Conservation (phyloP, 2,888 invertebrate genomes). For the Caenorhabditis becei region DNA sequence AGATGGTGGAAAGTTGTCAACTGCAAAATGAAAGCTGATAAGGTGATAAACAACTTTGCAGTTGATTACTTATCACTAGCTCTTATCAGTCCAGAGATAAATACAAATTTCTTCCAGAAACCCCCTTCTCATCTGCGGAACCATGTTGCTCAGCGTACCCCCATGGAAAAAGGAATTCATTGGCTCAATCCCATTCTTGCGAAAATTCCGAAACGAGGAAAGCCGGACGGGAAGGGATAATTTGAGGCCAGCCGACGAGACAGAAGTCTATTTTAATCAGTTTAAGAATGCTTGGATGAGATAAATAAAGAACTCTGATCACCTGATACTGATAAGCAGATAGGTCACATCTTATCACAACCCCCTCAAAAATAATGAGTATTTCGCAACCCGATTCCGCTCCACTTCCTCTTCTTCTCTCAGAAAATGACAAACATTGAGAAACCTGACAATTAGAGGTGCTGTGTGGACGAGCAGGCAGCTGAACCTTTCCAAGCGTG, state of each 20-base stretch:
- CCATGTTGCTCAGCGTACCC: conserved; percentile 11
- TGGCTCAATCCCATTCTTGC: conserved; percentile 12
- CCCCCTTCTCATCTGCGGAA: conserved; percentile 10
- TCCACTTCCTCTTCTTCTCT: not conserved
- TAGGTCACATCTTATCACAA: not conserved
- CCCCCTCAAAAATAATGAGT: not conserved
- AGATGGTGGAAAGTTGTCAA: no score
- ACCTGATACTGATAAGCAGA: no score
- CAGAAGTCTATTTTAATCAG: conserved; percentile 40
- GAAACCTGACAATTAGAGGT: no score
- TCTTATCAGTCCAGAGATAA: no score
- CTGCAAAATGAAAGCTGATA: not conserved
- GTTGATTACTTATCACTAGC: not conserved
- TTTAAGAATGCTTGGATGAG: conserved; percentile 40
- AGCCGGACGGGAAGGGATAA: not conserved
- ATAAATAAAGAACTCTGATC: not conserved
- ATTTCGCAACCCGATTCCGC: not conserved
- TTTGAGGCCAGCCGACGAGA: conserved; percentile 18
- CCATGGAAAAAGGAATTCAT: conserved; percentile 40
- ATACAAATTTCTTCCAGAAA: conserved; percentile 6
- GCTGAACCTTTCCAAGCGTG: no score
- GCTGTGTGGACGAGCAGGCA: no score
- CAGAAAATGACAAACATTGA: no score
- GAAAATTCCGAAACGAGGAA: conserved; percentile 3
- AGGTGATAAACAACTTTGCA: not conserved